Base-by-base conservation (phyloP, 2,888 invertebrate species). In the Morpho achilles region DNA sequence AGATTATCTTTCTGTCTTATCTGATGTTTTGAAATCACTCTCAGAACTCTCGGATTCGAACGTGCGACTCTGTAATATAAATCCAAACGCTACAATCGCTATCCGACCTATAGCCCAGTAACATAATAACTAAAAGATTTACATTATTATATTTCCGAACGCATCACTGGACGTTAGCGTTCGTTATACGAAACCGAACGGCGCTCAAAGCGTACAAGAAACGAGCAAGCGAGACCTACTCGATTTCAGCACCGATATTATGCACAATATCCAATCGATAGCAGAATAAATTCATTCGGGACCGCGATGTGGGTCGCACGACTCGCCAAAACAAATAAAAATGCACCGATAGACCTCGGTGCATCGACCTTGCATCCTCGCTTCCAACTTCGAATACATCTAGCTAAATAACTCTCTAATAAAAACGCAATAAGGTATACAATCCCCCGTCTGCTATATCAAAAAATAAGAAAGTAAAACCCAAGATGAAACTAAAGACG, bases 261-360 rank as follows among this genome's bases (percentile, higher is more conserved):
- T 77, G 82, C 82, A 84, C 84, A 83, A 85, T 80, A 77, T 76
- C 75, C 73, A 86, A 90, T 90, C 89, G 87, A 90, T 90, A 87
- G 74, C 81, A 78, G 87, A 87, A 88, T 89, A 88, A 88, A 87
- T 88, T 87, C 88, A 89, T 87, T 87, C 87, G 74, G 74, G 78
- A 74, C 77, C 76, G 70, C 80, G 83, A 90, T 88, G 84, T 90
- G 84, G 89, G 89, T 89, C 89, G 88, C 74, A 77, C 80, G 80
- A 83, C 83, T 83, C 82, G 80, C 87, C 86, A 85, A 86, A 89
- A 89, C 87, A 90, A 89, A 89, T 87, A 87, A 88, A 88, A 90
- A 87, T 84, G 81, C 84, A 80, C 71, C 83, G 84, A 87, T 87
- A 87, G 85, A 75, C 82, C 74, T 77, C 80, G 75, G 90, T 85